Evolutionary conservation across 2,888 invertebrate genomes (phyloP), one percentile per base, ranked within the genome.

Genomic region (Pteria penguin): DNA sequence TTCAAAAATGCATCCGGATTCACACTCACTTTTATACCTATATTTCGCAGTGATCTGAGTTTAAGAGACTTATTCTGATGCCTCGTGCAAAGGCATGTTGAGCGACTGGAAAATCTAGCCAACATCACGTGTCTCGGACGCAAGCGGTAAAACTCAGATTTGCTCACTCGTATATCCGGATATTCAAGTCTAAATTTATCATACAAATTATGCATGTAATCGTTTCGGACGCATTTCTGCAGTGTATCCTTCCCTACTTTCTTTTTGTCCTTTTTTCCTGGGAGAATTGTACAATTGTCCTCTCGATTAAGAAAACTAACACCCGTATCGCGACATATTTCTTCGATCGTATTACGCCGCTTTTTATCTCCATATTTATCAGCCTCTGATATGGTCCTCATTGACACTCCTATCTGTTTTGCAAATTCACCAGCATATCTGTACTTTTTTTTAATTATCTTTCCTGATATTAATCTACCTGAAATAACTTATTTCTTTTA

Each of bases 31-130:
- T 58, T 72, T 33, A 33, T 32, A 18, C 67, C 33, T 31, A 63
- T 45, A 22, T 63, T 63, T 11, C 29, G 2, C 57, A 78, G 18
- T 26, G 68, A 22, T 60, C 65, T 75, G 0, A 78, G 26, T 69
- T 78, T 78, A 26, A 78, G 24, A 1, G 75, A 58, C 29, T 72
- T 36, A 54, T 78, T 78, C 33, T 78, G 78, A n/a, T 78, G 78
- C 8, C 60, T 32, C 2, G 69, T 58, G 33, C 75, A 75, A 0
- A 78, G 26, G 32, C 78, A 78, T 4, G 70, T 78, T 31, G n/a
- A 52, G 2, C 78, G 24, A 22, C 32, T 31, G 11, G 54, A 45
- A 60, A 74, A 78, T 26, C 55, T 62, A 0, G 67, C 54, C 0
- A 57, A 54, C 14, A 75, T n/a, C 2, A 73, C 52, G 63, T 75